Evolutionary conservation across 92 coral and sea anemone genomes (phyloP), one percentile per base, ranked within the genome.

Genomic region (Epizoanthus ramosus): DNA sequence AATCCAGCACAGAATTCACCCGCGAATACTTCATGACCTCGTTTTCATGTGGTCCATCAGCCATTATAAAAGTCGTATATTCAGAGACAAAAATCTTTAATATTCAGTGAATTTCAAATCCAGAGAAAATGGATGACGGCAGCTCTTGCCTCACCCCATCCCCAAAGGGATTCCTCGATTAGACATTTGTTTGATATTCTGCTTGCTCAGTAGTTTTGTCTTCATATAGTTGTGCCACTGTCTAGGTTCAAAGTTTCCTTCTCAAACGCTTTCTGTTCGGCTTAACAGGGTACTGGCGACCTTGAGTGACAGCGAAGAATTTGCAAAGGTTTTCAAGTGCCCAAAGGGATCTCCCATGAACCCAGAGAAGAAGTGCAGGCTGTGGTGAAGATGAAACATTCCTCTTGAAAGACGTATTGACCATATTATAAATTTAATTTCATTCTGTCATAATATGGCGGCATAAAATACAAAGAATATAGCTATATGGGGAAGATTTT

Each of bases 301-400:
- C 14, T 0, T 77, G 56, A 61, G 82, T 15, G 61, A 77, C 71
- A 77, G 82, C 66, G 65, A 61, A 39, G 82, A 77, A 28, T 77
- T 77, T 39, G 57, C 82, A 13, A 37, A 77, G 12, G 82, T 69
- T 41, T 77, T 77, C 58, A 43, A 60, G 8, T 77, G 82, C 50
- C 71, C 59, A 9, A 61, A 37, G 61, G 71, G 71, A 63, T 60
- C 82, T 8, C 82, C 19, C 31, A 77, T 77, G 82, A 77, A 77
- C 57, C 82, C 82, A 60, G 16, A 21, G 37, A 13, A 77, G 63
- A 77, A 77, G 47, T 77, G 82, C 21, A n/a, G 31, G n/a, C 16
- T 77, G 41, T 77, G 82, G 82, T 77, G 82, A 76, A 15, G 47
- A 43, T 1, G 10, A 50, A 10, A 12, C 14, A 50, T 50, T 43